Base-by-base conservation (phyloP, 2,888 invertebrate species). In the Tiliacea aurago region DNA sequence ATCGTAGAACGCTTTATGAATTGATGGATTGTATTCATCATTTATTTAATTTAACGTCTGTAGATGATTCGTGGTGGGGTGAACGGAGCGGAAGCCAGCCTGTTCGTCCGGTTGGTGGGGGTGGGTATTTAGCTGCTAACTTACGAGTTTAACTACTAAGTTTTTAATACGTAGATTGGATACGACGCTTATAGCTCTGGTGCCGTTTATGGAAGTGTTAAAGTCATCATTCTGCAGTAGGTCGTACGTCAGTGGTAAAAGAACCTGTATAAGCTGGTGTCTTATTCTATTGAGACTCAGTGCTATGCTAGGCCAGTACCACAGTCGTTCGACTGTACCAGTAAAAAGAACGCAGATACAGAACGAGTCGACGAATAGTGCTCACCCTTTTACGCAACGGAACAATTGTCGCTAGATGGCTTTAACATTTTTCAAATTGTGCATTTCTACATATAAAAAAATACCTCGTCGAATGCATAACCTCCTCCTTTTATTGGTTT, bases 61-160 rank as follows among this genome's bases (percentile, higher is more conserved):
- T 78, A 78, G 78, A 78, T 79, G 68, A 78, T 61, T 53, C 79
- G 37, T 78, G 74, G 78, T 79, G 79, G 78, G 64, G 79, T 41
- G 74, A 68, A 45, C 37, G 33, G 59, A 65, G 43, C 6, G 73
- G 64, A n/a, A 79, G 73, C 49, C 67, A 64, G 55, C 64, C 68
- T 63, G 55, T 45, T 11, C 64, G 28, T 20, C 58, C 55, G 13
- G 63, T 33, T 79, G 63, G 73, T 28, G 63, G 63, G 37, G 78
- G 79, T 78, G 74, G 79, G 73, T 78, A 78, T 64, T 41, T 33
- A 78, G 51, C 28, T 55, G 47, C 58, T 73, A 49, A 77, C 28
- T 55, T 75, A 59, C 6, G 51, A 28, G 28, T 3, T 28, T 28
- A 28, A 28, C 28, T 28, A 51, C 18, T 23, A 33, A 45, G 5